Conservation (phyloP, 2,888 invertebrate species). For the Melinaea marsaeus region DNA sequence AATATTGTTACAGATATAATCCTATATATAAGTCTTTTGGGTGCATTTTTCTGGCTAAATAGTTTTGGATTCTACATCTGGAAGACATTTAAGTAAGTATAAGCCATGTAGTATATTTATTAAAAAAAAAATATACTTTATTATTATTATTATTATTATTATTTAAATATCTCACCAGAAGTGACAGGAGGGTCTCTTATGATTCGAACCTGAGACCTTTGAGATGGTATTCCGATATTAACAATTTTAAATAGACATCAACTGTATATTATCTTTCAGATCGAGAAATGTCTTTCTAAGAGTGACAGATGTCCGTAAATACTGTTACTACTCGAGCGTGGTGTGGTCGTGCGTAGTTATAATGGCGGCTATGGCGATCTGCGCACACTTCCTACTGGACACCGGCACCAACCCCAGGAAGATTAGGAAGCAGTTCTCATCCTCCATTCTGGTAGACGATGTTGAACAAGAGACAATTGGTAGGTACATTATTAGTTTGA, state of each 20-base stretch:
- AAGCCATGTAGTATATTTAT: too few species aligned
- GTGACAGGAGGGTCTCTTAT: too few species aligned
- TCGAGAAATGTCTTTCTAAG: constrained; percentile 90
- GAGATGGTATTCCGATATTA: too few species aligned
- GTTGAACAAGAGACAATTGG: constrained; percentile 86
- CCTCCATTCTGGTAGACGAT: constrained; percentile 70
- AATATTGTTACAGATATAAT: constrained; percentile 81
- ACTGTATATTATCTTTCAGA: constrained; percentile 58
- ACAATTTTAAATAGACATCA: too few species aligned
- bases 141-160: too few species aligned
- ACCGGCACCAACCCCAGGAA: constrained; percentile 76
- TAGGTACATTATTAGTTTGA: constrained; percentile 39
- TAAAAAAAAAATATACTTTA: too few species aligned
- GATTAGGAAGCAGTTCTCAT: constrained; percentile 57
- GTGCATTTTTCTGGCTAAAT: constrained; percentile 92
- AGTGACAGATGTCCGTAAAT: constrained; percentile 90
- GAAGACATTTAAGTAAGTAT: constrained; percentile 87
- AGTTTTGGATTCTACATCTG: constrained; percentile 92
- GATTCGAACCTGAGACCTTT: too few species aligned
- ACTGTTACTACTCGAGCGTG: constrained; percentile 90
- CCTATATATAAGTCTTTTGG: constrained; percentile 85
- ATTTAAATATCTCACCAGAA: too few species aligned
- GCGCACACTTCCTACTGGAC: constrained; percentile 89
- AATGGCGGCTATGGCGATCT: constrained; percentile 86
- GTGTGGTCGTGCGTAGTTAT: constrained; percentile 86